A percentile compares a stretch with the other conserved stretches of the same genome.
Evolutionary conservation across 1,140 invertebrate genomes (phyloP).

Genomic region (Belonocnema kinseyi): DNA sequence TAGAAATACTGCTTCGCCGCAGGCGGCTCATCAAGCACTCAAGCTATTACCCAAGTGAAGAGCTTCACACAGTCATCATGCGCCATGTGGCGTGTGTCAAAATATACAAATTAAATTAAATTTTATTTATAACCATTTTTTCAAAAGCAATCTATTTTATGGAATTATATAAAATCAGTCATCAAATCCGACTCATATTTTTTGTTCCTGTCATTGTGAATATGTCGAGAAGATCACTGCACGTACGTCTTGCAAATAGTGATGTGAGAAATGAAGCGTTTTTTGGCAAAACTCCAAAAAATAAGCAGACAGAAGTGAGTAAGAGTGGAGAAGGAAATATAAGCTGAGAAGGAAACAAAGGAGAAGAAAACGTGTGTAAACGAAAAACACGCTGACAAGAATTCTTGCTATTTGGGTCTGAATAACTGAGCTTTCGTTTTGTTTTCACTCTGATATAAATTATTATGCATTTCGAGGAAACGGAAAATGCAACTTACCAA

Average conservation of each 20-base stretch:
- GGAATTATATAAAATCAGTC: background rate
- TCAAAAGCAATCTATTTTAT: too few species aligned
- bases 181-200: background rate
- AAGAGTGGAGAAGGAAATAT: background rate
- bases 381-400: conserved; percentile 2
- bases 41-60: too few species aligned
- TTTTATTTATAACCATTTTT: too few species aligned
- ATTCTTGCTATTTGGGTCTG: conserved; percentile 20
- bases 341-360: background rate
- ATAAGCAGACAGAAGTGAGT: conserved; percentile 9
- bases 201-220: background rate
- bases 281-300: conserved; percentile 17
- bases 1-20: too few species aligned
- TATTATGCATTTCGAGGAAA: conserved; percentile 4
- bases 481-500: background rate
- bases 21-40: too few species aligned
- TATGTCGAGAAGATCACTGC: background rate
- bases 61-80: too few species aligned
- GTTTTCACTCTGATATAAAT: background rate
- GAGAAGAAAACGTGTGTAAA: conserved; percentile 2
- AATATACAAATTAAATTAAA: too few species aligned
- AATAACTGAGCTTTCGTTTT: background rate
- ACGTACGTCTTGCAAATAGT: background rate
- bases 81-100: too few species aligned
- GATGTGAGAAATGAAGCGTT: background rate